phyloP scores from a whole-genome alignment of 2,113 vertebrate genomes.

The Rhinolophus sinicus region DNA sequence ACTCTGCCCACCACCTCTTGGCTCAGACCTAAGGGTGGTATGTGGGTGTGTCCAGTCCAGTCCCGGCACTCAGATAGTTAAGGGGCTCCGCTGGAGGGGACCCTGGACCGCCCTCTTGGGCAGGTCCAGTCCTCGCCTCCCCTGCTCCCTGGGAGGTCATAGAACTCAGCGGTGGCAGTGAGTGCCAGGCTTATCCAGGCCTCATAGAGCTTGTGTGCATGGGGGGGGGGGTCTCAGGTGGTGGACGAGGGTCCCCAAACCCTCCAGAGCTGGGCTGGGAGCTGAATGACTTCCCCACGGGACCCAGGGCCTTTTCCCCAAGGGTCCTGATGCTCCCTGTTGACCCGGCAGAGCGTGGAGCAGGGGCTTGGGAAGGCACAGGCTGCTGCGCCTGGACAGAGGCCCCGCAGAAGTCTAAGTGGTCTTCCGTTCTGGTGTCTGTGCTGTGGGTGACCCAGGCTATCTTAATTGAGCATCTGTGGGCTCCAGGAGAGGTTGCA shows the following conservation, averaged over 20 bases:
- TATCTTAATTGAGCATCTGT: background rate
- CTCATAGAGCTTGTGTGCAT: background rate
- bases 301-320: rapidly evolving
- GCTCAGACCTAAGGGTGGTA: background rate
- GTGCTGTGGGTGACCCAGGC: background rate
- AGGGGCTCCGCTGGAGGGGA: background rate
- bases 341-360: background rate
- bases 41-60: background rate
- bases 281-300: background rate
- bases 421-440: background rate
- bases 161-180: background rate
- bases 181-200: background rate
- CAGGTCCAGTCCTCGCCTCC: background rate
- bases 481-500: background rate
- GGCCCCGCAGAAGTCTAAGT: background rate
- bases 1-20: background rate
- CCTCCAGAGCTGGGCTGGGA: background rate
- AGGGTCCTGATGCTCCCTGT: background rate
- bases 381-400: background rate
- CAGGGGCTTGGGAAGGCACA: background rate
- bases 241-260: background rate
- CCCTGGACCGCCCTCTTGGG: background rate
- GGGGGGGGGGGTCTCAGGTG: background rate
- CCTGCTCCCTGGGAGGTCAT: background rate
- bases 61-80: background rate